Conservation (phyloP, 2,797 vertebrate genomes). For the Phaenicophaeus curvirostris region DNA sequence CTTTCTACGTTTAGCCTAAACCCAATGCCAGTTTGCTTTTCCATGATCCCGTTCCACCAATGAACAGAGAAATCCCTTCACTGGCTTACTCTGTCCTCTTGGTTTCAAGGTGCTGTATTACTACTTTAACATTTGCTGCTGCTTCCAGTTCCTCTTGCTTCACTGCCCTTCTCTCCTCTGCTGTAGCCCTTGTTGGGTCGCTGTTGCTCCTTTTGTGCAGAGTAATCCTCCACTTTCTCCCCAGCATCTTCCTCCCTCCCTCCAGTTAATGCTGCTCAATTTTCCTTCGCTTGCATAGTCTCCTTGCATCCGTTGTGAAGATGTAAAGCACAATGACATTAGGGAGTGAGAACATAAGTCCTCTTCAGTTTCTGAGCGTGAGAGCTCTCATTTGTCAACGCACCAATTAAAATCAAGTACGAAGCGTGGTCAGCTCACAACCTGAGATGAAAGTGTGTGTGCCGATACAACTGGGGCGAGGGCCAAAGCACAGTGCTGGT, state of each 20-base stretch:
- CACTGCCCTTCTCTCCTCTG: not conserved
- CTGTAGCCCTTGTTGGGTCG: not conserved
- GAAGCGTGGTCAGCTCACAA: fast-evolving
- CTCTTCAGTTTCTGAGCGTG: fast-evolving
- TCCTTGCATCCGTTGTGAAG: not conserved
- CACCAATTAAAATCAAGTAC: fast-evolving
- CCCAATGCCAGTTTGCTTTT: not conserved
- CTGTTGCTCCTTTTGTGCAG: fast-evolving
- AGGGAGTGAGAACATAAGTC: not conserved
- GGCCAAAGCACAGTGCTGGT: not conserved
- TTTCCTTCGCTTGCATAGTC: not conserved
- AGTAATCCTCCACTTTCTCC: not conserved
- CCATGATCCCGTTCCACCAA: not conserved
- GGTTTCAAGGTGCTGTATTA: not conserved
- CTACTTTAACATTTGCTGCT: not conserved
- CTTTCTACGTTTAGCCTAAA: not conserved
- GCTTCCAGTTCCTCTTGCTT: not conserved
- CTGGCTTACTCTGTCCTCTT: not conserved
- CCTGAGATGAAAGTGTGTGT: fast-evolving
- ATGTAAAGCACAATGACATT: not conserved
- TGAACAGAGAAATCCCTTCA: not conserved
- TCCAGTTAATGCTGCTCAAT: not conserved
- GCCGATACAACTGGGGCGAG: fast-evolving
- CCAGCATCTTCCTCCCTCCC: not conserved
- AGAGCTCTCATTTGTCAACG: not conserved